A percentile compares a stretch with the other conserved stretches of the same genome.
Evolutionary conservation across 2,797 vertebrate genomes (phyloP).

Genomic region (Lophotriccus pileatus): DNA sequence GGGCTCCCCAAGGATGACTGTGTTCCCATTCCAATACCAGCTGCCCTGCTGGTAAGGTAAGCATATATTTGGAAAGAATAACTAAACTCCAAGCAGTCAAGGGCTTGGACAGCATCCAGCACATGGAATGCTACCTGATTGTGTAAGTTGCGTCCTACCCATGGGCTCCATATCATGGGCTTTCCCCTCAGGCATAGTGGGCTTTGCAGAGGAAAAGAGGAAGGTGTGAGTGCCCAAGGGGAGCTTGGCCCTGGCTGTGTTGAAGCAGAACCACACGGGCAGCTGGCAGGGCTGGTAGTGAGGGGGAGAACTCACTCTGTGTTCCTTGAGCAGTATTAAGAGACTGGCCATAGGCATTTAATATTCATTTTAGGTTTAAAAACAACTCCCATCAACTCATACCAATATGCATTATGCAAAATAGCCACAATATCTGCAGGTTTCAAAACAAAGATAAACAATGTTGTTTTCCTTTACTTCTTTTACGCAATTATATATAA

Average conservation of each 20-base stretch:
- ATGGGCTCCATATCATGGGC: fast-evolving
- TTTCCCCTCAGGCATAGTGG: background rate
- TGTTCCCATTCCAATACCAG: background rate
- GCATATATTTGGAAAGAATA: fast-evolving
- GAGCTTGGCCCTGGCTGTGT: background rate
- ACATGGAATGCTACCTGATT: fast-evolving
- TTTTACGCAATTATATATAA: background rate
- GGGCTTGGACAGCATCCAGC: background rate
- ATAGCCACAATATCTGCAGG: background rate
- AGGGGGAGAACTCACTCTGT: background rate
- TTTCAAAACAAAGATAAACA: slow-evolving; percentile 5
- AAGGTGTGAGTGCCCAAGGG: background rate
- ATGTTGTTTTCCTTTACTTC: background rate
- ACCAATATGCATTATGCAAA: background rate
- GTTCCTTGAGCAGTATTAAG: background rate
- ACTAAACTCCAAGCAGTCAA: background rate
- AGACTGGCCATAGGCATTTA: background rate
- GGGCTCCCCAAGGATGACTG: fast-evolving
- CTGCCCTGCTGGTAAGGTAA: background rate
- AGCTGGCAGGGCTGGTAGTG: background rate
- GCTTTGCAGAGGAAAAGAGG: background rate
- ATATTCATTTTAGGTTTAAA: background rate
- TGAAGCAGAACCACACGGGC: too few species aligned
- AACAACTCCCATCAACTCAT: background rate
- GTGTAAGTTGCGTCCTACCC: background rate